phyloP scores from a whole-genome alignment of 2,113 vertebrate species.

The Brachyistius frenatus region DNA sequence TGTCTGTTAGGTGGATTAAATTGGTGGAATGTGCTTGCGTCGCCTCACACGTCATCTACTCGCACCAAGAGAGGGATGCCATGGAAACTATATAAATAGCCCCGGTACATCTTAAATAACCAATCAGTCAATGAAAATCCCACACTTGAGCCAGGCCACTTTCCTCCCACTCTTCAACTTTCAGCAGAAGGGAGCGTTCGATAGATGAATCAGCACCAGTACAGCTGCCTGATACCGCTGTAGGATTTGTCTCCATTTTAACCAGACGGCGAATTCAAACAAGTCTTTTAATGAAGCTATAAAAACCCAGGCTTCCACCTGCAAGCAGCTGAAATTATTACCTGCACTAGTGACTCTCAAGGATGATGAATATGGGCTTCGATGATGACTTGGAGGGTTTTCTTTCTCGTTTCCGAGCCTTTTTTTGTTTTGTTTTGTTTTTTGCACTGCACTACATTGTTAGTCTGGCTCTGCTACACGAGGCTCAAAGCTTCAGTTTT shows the following conservation, averaged over 20 bases:
- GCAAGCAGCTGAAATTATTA: not conserved
- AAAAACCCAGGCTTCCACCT: not conserved
- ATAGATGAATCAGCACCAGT: conserved; percentile 2
- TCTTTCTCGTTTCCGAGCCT: not conserved
- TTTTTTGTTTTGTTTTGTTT: not conserved
- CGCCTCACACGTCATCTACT: conserved; percentile 51
- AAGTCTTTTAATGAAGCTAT: not conserved
- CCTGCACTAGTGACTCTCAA: not conserved
- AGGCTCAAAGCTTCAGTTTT: no score
- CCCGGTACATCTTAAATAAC: conserved; percentile 62
- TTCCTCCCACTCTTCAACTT: conserved; percentile 43
- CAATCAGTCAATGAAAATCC: conserved; percentile 65
- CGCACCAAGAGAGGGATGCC: conserved; percentile 38
- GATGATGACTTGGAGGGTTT: not conserved
- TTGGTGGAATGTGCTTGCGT: conserved; percentile 31
- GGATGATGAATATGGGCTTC: not conserved
- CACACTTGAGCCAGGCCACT: conserved; percentile 48
- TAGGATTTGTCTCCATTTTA: not conserved
- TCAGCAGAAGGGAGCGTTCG: not conserved
- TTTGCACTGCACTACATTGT: no score
- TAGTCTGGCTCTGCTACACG: no score
- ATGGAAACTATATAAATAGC: conserved; percentile 75
- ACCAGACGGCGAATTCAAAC: not conserved
- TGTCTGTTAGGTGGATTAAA: conserved; percentile 30
- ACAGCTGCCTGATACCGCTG: not conserved